Evolutionary conservation across 2,113 vertebrate species (phyloP).

Genomic region (Ctenodactylus gundi): DNA sequence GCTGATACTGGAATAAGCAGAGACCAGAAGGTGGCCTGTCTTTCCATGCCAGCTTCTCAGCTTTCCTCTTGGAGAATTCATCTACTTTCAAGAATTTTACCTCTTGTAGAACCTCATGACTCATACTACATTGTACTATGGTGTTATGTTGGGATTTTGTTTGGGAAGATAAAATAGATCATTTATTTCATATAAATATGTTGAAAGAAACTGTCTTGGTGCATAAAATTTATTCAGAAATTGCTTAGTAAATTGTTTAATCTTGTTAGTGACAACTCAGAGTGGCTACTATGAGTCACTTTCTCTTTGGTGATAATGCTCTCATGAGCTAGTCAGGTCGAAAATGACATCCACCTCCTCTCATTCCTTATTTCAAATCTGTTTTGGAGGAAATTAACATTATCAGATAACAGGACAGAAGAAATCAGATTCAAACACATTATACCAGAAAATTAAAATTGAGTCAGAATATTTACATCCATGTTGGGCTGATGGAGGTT

Average conservation of each 20-base stretch:
- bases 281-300: slow-evolving; percentile 35
- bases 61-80: neutral
- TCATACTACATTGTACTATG: neutral
- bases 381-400: neutral
- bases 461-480: neutral
- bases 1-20: neutral
- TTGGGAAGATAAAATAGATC: neutral
- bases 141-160: neutral
- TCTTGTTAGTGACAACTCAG: slow-evolving; percentile 30
- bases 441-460: neutral
- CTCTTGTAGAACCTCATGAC: neutral
- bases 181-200: slow-evolving; percentile 34
- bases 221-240: neutral
- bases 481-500: neutral
- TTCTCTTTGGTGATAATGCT: neutral
- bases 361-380: neutral
- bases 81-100: neutral
- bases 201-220: neutral
- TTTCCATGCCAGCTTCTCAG: neutral
- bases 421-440: neutral
- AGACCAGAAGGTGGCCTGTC: neutral
- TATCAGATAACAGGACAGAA: neutral
- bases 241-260: slow-evolving; percentile 35
- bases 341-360: slow-evolving; percentile 24
- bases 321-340: neutral